Evolutionary conservation across 2,888 invertebrate species (phyloP).

Genomic region (Tridacna crocea): DNA sequence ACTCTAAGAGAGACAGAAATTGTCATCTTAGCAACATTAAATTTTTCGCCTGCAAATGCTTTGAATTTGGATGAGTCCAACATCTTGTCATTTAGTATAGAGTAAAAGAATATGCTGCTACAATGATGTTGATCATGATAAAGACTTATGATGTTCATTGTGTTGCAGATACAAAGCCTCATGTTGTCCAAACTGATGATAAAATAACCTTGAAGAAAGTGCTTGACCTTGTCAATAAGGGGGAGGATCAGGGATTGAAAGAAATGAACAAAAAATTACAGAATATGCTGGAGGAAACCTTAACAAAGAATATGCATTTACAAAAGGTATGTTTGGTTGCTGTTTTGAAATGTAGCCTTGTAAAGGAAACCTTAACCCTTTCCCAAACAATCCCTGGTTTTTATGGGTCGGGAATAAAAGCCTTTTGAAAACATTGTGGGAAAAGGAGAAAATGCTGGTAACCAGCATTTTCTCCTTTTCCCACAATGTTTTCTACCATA

Average conservation of each 20-base stretch:
- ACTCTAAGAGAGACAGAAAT: too few relatives aligned
- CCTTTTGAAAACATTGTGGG: background rate
- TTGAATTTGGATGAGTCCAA: too few relatives aligned
- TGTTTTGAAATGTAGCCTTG: too few relatives aligned
- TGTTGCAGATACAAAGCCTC: slow-evolving; percentile 50
- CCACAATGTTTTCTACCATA: background rate
- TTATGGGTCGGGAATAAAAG: too few relatives aligned
- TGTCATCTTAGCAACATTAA: too few relatives aligned
- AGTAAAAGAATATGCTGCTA: too few relatives aligned
- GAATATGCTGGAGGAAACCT: slow-evolving; percentile 85
- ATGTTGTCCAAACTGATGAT: slow-evolving; percentile 68
- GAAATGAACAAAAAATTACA: slow-evolving; percentile 84
- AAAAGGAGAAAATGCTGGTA: background rate
- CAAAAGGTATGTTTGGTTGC: slow-evolving; percentile 80
- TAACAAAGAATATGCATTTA: slow-evolving; percentile 86
- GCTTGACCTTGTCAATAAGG: slow-evolving; percentile 84
- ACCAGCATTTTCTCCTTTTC: background rate
- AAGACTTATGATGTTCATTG: too few relatives aligned
- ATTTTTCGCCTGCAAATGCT: too few relatives aligned
- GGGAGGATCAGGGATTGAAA: slow-evolving; percentile 82
- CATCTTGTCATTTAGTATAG: too few relatives aligned
- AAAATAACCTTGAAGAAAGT: slow-evolving; percentile 83
- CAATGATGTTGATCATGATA: too few relatives aligned
- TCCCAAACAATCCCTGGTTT: too few relatives aligned
- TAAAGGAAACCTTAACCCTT: too few relatives aligned